phyloP scores from a whole-genome alignment of 2,113 vertebrate species.

The Vimba vimba region DNA sequence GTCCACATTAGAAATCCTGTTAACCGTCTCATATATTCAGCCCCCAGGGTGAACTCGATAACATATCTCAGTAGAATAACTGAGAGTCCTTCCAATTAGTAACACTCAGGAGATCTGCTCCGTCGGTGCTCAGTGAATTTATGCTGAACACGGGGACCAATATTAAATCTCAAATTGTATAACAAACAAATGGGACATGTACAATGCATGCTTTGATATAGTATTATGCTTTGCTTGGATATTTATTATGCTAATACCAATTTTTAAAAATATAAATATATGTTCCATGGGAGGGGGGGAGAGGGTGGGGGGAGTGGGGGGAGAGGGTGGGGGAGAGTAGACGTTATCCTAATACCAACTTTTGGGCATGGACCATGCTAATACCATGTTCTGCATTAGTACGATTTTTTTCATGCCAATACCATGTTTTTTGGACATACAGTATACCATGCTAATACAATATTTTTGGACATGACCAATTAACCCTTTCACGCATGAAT shows the following conservation, averaged over 20 bases:
- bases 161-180: not conserved
- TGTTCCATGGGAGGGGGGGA: too few relatives aligned
- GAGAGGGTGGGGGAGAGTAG: too few relatives aligned
- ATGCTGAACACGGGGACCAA: not conserved
- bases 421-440: not conserved
- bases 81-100: slow-evolving; percentile 38
- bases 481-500: too few relatives aligned
- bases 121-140: not conserved
- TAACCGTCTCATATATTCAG: not conserved
- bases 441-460: not conserved
- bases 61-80: slow-evolving; percentile 27
- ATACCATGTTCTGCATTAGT: not conserved
- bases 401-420: not conserved
- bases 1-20: slow-evolving; percentile 33
- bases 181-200: not conserved
- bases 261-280: too few relatives aligned
- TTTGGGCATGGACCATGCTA: not conserved
- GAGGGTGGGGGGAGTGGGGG: too few relatives aligned
- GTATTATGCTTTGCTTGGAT: not conserved
- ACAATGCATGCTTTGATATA: not conserved
- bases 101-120: slow-evolving; percentile 3
- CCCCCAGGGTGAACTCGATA: slow-evolving; percentile 21
- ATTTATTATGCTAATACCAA: too few relatives aligned
- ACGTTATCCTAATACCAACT: not conserved
- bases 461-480: too few relatives aligned